Conservation (phyloP, 2,888 invertebrate species). For the Abrostola tripartita region DNA sequence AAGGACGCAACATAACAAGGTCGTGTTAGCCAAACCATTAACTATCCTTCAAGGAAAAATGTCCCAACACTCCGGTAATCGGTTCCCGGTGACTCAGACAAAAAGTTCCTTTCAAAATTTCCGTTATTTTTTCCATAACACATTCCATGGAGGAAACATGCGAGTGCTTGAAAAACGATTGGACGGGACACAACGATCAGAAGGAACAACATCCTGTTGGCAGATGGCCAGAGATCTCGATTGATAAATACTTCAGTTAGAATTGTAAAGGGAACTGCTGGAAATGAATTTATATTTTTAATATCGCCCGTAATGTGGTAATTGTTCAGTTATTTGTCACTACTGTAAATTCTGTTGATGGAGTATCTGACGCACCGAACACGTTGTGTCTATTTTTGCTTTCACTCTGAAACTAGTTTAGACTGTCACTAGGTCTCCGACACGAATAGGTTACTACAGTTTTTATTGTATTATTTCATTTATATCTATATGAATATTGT, state of each 20-base stretch:
- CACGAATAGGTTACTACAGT: no score
- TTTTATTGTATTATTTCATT: no score
- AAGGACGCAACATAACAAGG: not conserved
- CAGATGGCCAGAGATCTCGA: conserved; percentile 66
- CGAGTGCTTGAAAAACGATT: conserved; percentile 72
- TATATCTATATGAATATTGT: no score
- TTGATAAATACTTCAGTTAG: conserved; percentile 52
- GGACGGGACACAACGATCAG: conserved; percentile 65
- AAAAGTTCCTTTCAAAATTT: conserved; percentile 19
- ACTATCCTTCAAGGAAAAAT: conserved; percentile 7
- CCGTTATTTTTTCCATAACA: conserved; percentile 39
- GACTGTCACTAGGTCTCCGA: no score
- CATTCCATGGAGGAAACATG: conserved; percentile 51
- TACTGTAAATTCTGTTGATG: not conserved
- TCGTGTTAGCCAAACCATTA: not conserved
- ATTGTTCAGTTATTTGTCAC: not conserved
- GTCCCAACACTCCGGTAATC: conserved; percentile 20
- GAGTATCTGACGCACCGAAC: not conserved
- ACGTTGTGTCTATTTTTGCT: no score
- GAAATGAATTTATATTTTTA: conserved; percentile 1
- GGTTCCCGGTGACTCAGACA: conserved; percentile 16
- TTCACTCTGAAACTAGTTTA: no score
- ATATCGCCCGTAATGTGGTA: no score
- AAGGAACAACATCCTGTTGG: conserved; percentile 78
- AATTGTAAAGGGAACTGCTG: conserved; percentile 9